Evolutionary conservation across 2,888 invertebrate species (phyloP), one percentile per base, ranked within the genome.

Genomic region (Lasiommata megera): DNA sequence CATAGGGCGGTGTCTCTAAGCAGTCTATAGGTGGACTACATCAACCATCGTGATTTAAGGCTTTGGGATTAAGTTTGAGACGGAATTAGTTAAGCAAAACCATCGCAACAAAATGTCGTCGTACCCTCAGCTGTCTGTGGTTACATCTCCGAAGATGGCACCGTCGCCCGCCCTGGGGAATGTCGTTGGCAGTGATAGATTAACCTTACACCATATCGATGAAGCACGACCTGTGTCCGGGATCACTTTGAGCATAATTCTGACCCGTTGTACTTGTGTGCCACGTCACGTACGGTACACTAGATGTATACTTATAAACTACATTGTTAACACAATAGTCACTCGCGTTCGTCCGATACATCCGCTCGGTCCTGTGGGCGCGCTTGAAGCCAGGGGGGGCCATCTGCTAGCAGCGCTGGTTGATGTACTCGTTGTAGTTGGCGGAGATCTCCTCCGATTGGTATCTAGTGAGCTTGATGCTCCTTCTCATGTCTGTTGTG

Each of bases 391-490:
- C 54, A 47, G 62, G 59, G 60, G 63, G 63, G 50, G 44, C 55
- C 46, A 14, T 51, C 63, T 61, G 95, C 94, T 95, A 95, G 95
- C 95, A 95, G 69, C 94, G 93, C 75, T 93, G 93, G 77, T 88
- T 93, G 82, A 94, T 91, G 84, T 97, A 97, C 69, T 97, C 96
- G 77, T 94, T 94, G 92, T 97, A 98, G 65, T 94, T 93, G 74
- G 96, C 96, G 41, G 96, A 96, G 61, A 98, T 94, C 92, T 98
- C 98, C 88, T 98, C 98, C 72, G 98, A 98, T 84, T 98, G 98
- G 89, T 99, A 99, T 70, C 98, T 96, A 54, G 98, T 98, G 74
- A 99, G 92, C 88, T 97, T 98, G 80, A 99, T 96, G 80, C 95
- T 95, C 74, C 96, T 94, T 57, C 98, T 94, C 76, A 96, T 92